A percentile compares a stretch with the other conserved stretches of the same genome.
Conservation (phyloP, 2,888 invertebrate species). For the Mayetiola destructor region DNA sequence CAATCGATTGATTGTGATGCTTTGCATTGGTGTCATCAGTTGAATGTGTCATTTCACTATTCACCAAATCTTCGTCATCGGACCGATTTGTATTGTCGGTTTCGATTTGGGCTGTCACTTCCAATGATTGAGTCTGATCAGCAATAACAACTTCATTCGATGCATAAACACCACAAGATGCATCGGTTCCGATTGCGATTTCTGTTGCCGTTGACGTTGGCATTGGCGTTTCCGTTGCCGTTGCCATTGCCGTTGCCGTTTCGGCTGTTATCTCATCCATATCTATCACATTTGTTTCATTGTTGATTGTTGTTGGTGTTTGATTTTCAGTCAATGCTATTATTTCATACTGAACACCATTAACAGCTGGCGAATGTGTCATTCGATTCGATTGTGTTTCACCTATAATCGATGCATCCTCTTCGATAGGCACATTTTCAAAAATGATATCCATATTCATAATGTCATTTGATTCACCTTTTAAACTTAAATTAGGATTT, state of each 20-base stretch:
- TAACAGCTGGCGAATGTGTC: background rate
- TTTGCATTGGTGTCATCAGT: too few species aligned
- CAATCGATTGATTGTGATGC: too few species aligned
- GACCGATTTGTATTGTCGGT: too few species aligned
- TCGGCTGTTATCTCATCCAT: background rate
- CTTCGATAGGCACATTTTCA: slow-evolving; percentile 12
- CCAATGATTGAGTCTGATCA: too few species aligned
- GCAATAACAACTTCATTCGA: background rate
- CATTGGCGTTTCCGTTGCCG: background rate
- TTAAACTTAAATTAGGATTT: slow-evolving; percentile 8
- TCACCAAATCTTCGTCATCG: too few species aligned
- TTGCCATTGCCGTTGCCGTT: background rate
- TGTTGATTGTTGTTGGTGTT: background rate
- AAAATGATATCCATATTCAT: slow-evolving; percentile 15
- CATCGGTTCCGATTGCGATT: too few species aligned
- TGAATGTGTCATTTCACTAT: too few species aligned
- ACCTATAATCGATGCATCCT: background rate
- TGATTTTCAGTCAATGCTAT: background rate
- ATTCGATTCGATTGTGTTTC: background rate
- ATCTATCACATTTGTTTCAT: background rate
- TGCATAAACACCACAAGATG: too few species aligned
- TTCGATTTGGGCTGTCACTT: too few species aligned
- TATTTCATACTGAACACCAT: background rate
- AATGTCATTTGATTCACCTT: slow-evolving; percentile 4
- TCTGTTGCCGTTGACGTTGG: background rate